phyloP scores from a whole-genome alignment of 1,140 invertebrate genomes.

The Phymastichus coffea region DNA sequence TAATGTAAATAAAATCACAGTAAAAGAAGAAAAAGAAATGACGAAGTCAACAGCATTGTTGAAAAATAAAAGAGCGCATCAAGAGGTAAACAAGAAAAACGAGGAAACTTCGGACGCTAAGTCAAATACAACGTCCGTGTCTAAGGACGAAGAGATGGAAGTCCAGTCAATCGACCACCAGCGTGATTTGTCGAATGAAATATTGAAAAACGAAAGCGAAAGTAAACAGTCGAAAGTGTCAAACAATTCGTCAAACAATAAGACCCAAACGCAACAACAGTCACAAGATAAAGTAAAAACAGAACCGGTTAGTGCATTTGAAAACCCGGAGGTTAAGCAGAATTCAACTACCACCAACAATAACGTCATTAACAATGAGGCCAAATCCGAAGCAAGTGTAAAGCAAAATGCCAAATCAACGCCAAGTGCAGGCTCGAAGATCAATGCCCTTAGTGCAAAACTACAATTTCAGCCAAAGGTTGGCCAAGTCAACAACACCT shows the following conservation, averaged over 20 bases:
- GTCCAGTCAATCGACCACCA: slow-evolving; percentile 19
- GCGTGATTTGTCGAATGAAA: slow-evolving; percentile 15
- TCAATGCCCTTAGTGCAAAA: slow-evolving; percentile 51
- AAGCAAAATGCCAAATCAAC: slow-evolving; percentile 35
- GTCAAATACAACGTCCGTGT: neutral
- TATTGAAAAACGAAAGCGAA: slow-evolving; percentile 29
- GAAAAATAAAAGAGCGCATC: slow-evolving; percentile 30
- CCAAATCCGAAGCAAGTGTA: slow-evolving; percentile 26
- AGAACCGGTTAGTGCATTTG: slow-evolving; percentile 9
- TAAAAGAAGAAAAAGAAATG: slow-evolving; percentile 34
- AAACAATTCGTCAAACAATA: neutral
- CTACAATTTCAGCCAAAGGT: slow-evolving; percentile 53
- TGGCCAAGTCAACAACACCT: slow-evolving; percentile 48
- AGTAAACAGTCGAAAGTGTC: slow-evolving; percentile 5
- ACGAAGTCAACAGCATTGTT: slow-evolving; percentile 30
- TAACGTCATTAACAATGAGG: slow-evolving; percentile 39
- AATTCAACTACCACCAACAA: slow-evolving; percentile 36
- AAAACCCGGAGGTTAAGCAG: slow-evolving; percentile 9
- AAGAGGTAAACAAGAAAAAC: slow-evolving; percentile 26
- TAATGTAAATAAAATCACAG: slow-evolving; percentile 32
- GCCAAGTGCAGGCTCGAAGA: slow-evolving; percentile 47
- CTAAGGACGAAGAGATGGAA: slow-evolving; percentile 20
- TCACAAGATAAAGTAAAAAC: slow-evolving; percentile 5
- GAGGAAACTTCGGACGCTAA: slow-evolving; percentile 11
- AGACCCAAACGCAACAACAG: slow-evolving; percentile 4